A percentile compares a stretch with the other conserved stretches of the same genome.
These are phyloP conservation scores for Leptopterna dolabrata DNA, from an alignment of 2,888 invertebrate genomes.

Conservation along the genomic window DNA sequence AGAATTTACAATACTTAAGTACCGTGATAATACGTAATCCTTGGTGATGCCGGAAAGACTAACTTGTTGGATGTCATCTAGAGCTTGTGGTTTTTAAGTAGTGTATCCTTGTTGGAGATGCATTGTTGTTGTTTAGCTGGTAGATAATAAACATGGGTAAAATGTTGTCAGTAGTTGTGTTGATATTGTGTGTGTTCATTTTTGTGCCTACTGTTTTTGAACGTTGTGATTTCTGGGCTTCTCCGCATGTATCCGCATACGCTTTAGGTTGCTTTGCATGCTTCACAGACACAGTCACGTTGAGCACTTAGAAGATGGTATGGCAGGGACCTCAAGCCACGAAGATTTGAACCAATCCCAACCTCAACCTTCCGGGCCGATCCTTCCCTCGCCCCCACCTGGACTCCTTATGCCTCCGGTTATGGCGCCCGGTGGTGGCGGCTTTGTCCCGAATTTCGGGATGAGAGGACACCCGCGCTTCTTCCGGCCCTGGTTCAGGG, in stretches of 20 bases:
- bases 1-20: too few relatives aligned
- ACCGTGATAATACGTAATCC: too few relatives aligned
- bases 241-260: background rate
- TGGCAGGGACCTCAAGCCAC: background rate
- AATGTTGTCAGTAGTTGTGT: too few relatives aligned
- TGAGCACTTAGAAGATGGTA: background rate
- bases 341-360: background rate
- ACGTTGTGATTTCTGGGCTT: background rate
- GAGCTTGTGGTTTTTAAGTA: too few relatives aligned
- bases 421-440: background rate
- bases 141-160: too few relatives aligned
- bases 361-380: conserved; percentile 4
- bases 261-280: conserved; percentile 13
- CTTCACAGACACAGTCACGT: conserved; percentile 30
- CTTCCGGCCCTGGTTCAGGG: conserved; percentile 21
- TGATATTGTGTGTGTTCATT: too few relatives aligned
- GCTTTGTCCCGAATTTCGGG: background rate
- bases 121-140: too few relatives aligned
- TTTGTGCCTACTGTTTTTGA: too few relatives aligned
- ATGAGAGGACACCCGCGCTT: conserved; percentile 40
- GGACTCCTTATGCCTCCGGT: conserved; percentile 10
- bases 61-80: too few relatives aligned
- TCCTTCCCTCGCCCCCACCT: conserved; percentile 26
- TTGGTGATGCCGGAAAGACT: too few relatives aligned
- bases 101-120: too few relatives aligned